Evolutionary conservation across 2,888 invertebrate genomes (phyloP).

Genomic region (Lasioglossum zephyrum): DNA sequence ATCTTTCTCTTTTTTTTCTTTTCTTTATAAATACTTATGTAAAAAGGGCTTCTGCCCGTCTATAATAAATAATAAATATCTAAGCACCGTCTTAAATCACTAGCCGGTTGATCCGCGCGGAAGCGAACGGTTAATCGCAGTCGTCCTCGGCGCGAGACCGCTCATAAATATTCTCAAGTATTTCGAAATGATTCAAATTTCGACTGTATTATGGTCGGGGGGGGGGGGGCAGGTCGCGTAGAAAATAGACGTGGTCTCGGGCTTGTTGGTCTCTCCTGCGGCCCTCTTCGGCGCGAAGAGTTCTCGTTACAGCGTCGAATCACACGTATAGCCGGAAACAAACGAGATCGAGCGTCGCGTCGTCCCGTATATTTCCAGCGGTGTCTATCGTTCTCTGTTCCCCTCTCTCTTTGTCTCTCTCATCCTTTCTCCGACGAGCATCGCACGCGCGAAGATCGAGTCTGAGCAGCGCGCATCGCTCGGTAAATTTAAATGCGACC

Average conservation of each 20-base stretch:
- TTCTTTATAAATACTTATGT: too few relatives aligned
- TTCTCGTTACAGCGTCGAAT: slow-evolving; percentile 66
- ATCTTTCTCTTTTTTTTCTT: too few relatives aligned
- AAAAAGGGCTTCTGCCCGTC: too few relatives aligned
- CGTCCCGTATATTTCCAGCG: slow-evolving; percentile 69
- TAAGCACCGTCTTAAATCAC: background rate
- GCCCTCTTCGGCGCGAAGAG: slow-evolving; percentile 50
- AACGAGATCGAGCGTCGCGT: slow-evolving; percentile 60
- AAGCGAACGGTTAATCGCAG: background rate
- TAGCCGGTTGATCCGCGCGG: background rate
- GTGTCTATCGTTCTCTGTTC: slow-evolving; percentile 16
- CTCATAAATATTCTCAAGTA: slow-evolving; percentile 46
- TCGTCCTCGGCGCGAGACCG: slow-evolving; percentile 12
- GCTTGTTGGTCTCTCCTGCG: background rate
- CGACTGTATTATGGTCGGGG: slow-evolving; percentile 43
- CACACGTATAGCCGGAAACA: slow-evolving; percentile 69
- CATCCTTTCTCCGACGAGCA: background rate
- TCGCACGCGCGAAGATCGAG: slow-evolving; percentile 22
- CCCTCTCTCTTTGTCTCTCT: slow-evolving; percentile 11
- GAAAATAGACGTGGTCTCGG: slow-evolving; percentile 63
- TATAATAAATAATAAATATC: too few relatives aligned
- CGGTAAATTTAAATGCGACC: slow-evolving; percentile 76
- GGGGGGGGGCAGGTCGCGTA: slow-evolving; percentile 34
- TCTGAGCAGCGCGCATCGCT: slow-evolving; percentile 62
- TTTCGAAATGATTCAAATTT: slow-evolving; percentile 53